Conservation (phyloP, 2,888 invertebrate genomes). For the Notodonta ziczac region DNA sequence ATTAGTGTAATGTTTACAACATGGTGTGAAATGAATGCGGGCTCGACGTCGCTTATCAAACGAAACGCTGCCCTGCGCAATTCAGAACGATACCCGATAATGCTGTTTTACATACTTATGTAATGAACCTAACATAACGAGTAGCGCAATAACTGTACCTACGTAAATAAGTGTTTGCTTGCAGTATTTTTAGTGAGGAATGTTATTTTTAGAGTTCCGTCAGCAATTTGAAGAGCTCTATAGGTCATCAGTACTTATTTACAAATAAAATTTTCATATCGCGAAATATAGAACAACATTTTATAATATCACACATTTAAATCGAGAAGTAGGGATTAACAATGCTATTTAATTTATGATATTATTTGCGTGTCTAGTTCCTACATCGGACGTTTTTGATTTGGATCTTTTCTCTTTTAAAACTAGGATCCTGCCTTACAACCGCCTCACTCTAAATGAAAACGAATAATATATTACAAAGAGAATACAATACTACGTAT, state of each 20-base stretch:
- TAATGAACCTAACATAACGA: slow-evolving; percentile 47
- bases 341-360: no score
- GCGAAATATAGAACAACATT: neutral
- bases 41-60: slow-evolving; percentile 52
- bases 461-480: no score
- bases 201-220: slow-evolving; percentile 1
- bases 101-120: slow-evolving; percentile 61
- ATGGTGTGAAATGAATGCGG: slow-evolving; percentile 51
- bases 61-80: slow-evolving; percentile 49
- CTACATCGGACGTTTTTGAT: no score
- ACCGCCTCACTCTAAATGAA: no score
- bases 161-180: slow-evolving; percentile 20
- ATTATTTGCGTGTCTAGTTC: no score
- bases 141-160: slow-evolving; percentile 28
- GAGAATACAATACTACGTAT: no score
- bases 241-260: neutral
- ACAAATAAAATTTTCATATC: neutral
- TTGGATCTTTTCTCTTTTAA: no score
- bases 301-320: neutral
- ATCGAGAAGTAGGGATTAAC: no score
- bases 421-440: no score
- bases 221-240: neutral
- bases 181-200: slow-evolving; percentile 4
- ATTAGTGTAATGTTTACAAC: slow-evolving; percentile 32
- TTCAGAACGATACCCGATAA: slow-evolving; percentile 58